These are phyloP conservation scores for Australoheros scitulus DNA, from an alignment of 2,113 vertebrate genomes.

Conservation along the genomic window DNA sequence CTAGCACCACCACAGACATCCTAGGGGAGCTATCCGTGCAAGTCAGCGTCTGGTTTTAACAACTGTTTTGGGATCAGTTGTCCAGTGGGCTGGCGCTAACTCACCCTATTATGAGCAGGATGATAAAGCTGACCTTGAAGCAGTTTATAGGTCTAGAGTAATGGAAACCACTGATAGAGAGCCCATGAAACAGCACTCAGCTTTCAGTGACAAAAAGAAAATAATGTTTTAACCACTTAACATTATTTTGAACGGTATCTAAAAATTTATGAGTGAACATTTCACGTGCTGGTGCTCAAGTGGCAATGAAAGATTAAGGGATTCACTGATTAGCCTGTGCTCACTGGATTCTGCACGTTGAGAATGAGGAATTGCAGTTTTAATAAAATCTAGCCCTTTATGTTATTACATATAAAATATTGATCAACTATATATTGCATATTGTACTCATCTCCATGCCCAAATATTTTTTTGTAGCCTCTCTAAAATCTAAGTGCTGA, in stretches of 20 bases:
- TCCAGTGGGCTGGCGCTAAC: slow-evolving; percentile 68
- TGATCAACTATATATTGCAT: neutral
- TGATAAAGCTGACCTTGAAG: slow-evolving; percentile 74
- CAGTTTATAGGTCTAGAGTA: slow-evolving; percentile 68
- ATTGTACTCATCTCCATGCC: neutral
- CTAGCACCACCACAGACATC: slow-evolving; percentile 36
- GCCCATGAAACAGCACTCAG: slow-evolving; percentile 63
- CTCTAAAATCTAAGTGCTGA: neutral
- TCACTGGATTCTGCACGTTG: neutral
- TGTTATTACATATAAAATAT: neutral
- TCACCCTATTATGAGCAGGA: slow-evolving; percentile 67
- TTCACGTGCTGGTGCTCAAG: slow-evolving; percentile 16
- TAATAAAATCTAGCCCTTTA: neutral
- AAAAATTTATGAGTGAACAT: slow-evolving; percentile 43
- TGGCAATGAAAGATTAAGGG: slow-evolving; percentile 14
- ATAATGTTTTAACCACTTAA: slow-evolving; percentile 61
- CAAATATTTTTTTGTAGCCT: neutral
- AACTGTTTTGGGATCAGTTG: slow-evolving; percentile 71
- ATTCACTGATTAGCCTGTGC: neutral
- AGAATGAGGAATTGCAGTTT: neutral
- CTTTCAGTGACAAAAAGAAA: slow-evolving; percentile 56
- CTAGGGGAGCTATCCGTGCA: slow-evolving; percentile 49
- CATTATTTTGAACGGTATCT: slow-evolving; percentile 48
- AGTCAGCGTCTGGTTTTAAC: slow-evolving; percentile 68
- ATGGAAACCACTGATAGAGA: slow-evolving; percentile 64